Base-by-base conservation (phyloP, 2,888 invertebrate species). In the Tillus elongatus region DNA sequence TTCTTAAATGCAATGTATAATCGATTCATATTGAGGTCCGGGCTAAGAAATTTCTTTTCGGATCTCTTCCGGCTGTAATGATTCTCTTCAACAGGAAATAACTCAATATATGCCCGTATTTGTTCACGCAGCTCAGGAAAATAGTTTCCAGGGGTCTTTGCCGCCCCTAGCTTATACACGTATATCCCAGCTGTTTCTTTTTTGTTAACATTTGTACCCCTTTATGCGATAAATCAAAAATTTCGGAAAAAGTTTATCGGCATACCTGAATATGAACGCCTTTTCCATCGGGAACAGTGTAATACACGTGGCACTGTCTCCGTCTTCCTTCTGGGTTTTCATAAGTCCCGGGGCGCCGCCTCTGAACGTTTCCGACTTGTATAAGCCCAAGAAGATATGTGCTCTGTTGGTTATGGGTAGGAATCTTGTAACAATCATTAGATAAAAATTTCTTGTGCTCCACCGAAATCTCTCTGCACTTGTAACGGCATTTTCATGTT, bases 221-320 rank as follows among this genome's bases (percentile, higher is more conserved):
- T 29, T 38, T 37, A 37, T 37, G 30, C 11, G 35, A 31, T 13
- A 37, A 14, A 19, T 16, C 41, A 42, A 44, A 42, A 45, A 46
- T 42, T 30, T 49, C 36, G 27, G 37, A 30, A 40, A 49, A 47
- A 13, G 40, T 43, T 44, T 43, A 37, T 26, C 42, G 37, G 32
- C 44, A 50, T 19, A 48, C 44, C 34, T 42, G 35, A 24, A 46
- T 33, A 32, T 40, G 35, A 27, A 36, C 32, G 27, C 43, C 45
- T 30, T 36, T 40, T 24, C 41, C 46, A 44, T 49, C 41, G 16
- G 47, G 45, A 14, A 51, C 30, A 29, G 42, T 42, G 35, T 41
- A 49, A 33, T 28, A 39, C 19, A 48, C 41, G 16, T 45, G 40
- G 15, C 32, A 36, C 37, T 45, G 45, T 24, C 43, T 12, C 15